phyloP scores from a whole-genome alignment of 1,140 invertebrate species.

The Diorhabda sublineata region DNA sequence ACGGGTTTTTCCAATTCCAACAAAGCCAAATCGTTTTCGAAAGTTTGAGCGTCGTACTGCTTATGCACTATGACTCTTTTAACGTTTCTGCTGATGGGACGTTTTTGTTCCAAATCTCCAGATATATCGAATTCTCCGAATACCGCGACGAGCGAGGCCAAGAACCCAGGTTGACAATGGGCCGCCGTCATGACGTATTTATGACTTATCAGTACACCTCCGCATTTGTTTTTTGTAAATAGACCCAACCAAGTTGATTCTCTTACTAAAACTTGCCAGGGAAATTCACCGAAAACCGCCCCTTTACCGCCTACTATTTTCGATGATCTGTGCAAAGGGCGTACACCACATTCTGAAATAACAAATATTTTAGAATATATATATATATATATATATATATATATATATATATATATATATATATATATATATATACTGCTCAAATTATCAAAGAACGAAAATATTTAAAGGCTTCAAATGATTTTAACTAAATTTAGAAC shows the following conservation, averaged over 20 bases:
- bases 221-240: slow-evolving; percentile 95
- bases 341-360: slow-evolving; percentile 75
- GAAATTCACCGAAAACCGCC: slow-evolving; percentile 82
- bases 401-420: too few relatives aligned
- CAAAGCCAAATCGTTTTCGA: slow-evolving; percentile 86
- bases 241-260: slow-evolving; percentile 90
- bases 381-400: too few relatives aligned
- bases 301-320: slow-evolving; percentile 88
- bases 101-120: slow-evolving; percentile 71
- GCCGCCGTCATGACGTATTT: slow-evolving; percentile 86
- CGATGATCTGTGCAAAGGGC: slow-evolving; percentile 73
- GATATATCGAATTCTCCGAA: slow-evolving; percentile 89
- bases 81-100: slow-evolving; percentile 77
- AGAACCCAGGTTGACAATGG: slow-evolving; percentile 90
- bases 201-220: slow-evolving; percentile 83
- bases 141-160: slow-evolving; percentile 84
- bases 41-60: slow-evolving; percentile 83
- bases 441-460: too few relatives aligned
- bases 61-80: slow-evolving; percentile 83
- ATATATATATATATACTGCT: too few relatives aligned
- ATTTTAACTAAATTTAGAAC: too few relatives aligned
- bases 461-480: too few relatives aligned
- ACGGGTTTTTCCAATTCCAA: slow-evolving; percentile 79
- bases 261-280: slow-evolving; percentile 88
- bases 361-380: not conserved